Evolutionary conservation across 2,888 invertebrate species (phyloP).

Genomic region (Cotesia congregata): DNA sequence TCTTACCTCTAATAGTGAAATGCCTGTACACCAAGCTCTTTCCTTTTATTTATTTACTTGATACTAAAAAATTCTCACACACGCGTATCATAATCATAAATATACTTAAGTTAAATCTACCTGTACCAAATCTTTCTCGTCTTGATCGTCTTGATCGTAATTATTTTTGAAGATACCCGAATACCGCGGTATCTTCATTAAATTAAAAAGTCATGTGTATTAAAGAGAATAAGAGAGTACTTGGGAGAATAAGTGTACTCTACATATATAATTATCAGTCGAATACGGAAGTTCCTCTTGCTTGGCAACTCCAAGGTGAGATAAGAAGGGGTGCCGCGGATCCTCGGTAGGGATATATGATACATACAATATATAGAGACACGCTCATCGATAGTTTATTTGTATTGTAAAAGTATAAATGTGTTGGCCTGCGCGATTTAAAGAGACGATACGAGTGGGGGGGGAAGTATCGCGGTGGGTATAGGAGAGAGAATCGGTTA

Average conservation of each 20-base stretch:
- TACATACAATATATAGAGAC: neutral
- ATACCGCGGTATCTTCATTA: conserved; percentile 4
- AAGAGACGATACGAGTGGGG: conserved; percentile 16
- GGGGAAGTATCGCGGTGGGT: conserved; percentile 1
- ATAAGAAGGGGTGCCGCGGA: conserved; percentile 21
- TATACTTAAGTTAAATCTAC: too few relatives aligned
- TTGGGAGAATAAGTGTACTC: conserved; percentile 14
- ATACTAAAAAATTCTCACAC: too few relatives aligned
- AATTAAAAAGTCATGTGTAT: neutral
- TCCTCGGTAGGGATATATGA: conserved; percentile 4
- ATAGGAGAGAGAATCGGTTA: conserved; percentile 35
- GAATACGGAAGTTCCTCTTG: conserved; percentile 41
- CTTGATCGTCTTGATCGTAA: conserved; percentile 29
- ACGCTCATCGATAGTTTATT: conserved; percentile 5
- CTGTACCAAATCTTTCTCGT: too few relatives aligned
- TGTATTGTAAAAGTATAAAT: neutral
- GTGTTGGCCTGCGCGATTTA: neutral
- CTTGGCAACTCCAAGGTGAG: conserved; percentile 27
- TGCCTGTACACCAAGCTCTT: conserved; percentile 39
- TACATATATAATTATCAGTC: conserved; percentile 19
- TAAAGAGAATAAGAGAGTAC: neutral
- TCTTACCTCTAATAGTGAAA: conserved; percentile 51
- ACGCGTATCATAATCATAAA: too few relatives aligned
- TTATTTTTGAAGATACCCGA: conserved; percentile 1
- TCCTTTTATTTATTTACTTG: conserved; percentile 2